Percentiles rank a stretch among this genome's conserved stretches.
Conservation (phyloP, 2,113 vertebrate species). For the Choloepus hoffmanni region DNA sequence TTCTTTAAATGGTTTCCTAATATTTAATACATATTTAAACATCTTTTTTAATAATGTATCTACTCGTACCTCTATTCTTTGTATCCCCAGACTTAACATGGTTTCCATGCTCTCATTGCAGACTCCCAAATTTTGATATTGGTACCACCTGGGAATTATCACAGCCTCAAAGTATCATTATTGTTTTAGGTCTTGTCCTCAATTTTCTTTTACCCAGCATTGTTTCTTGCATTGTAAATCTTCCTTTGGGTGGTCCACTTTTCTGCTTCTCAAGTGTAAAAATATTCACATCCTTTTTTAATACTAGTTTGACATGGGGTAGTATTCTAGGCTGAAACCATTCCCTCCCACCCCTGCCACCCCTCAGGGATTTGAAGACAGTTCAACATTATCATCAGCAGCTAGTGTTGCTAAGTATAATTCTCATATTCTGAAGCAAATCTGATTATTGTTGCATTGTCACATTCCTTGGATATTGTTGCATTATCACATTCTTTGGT, state of each 20-base stretch:
- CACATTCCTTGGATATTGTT: background rate
- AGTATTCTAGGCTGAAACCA: background rate
- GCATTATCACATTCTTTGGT: background rate
- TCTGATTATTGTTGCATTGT: background rate
- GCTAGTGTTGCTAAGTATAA: background rate
- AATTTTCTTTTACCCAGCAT: rapidly evolving
- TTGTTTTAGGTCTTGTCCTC: background rate
- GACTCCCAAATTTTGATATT: background rate
- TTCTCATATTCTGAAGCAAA: background rate
- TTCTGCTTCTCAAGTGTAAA: background rate
- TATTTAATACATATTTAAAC: background rate
- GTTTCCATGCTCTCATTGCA: background rate
- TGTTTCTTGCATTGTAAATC: background rate
- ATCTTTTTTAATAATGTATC: background rate
- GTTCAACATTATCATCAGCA: background rate
- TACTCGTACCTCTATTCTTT: background rate
- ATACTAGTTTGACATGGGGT: background rate
- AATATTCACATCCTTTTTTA: background rate
- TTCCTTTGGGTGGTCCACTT: background rate
- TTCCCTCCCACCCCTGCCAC: background rate
- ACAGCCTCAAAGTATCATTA: background rate
- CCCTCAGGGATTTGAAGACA: background rate
- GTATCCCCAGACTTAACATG: rapidly evolving
- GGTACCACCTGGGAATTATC: background rate
- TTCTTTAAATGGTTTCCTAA: background rate